Base-by-base conservation (phyloP, 2,888 invertebrate genomes). In the Meghimatium bilineatum region DNA sequence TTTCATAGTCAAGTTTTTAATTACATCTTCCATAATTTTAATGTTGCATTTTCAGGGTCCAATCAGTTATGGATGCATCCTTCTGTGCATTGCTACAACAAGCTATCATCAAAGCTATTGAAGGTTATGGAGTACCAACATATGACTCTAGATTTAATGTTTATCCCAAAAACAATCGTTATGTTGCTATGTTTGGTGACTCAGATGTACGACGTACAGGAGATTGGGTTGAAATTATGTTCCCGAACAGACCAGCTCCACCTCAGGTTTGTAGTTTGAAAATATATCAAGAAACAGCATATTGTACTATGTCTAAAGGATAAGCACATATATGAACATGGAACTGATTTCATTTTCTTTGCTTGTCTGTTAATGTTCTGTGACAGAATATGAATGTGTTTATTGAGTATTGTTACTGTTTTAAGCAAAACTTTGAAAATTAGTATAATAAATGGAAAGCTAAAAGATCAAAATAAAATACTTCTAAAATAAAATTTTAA, bases 171-270 rank as follows among this genome's bases (percentile, higher is more conserved):
- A 87, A 85, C n/a, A 87, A 87, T 63, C 85, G 87, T 63, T 90
- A 91, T 87, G 92, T 93, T 17, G 93, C 91, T 17, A 90, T 91
- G 20, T 93, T 93, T 87, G 93, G 92, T 20, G 92, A 93, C 88
- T 90, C 92, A 0, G 88, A 85, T 23, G 82, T 87, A 6, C 85
- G 86, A 34, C 87, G 87, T 34, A 88, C 90, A 26, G 92, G 92
- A 14, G 93, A 93, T 88, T 93, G 93, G 93, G 90, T 93, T 32
- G 86, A 88, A 36, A 89, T 93, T 44, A 60, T 90, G 5, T 85
- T 81, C 32, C 83, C 87, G 76, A 86, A 88, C 49, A 81, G 88
- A 60, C 89, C 88, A 12, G 60, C 26, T 34, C 87, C 88, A 14
- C 82, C 81, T 38, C 72, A 74, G 63, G 71, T 63, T 74, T 72